Conservation (phyloP, 2,113 vertebrate species). For the Crotalus viridis region DNA sequence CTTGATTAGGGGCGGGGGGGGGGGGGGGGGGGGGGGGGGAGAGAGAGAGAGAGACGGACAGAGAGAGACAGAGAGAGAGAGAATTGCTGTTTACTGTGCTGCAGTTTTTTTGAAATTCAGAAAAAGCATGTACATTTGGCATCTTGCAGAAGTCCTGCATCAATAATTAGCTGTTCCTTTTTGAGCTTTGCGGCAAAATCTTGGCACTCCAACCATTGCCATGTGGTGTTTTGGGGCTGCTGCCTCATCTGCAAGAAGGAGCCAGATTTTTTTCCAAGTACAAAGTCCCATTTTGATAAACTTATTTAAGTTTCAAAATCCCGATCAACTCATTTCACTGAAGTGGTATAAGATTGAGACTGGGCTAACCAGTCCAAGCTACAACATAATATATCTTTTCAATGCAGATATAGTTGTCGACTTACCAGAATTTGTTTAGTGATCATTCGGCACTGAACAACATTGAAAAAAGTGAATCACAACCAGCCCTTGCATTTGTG, state of each 20-base stretch:
- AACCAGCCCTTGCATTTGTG: too few species aligned
- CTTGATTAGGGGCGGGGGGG: background rate
- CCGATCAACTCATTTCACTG: background rate
- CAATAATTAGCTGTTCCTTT: background rate
- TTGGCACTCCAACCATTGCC: background rate
- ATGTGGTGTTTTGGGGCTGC: background rate
- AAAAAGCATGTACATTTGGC: background rate
- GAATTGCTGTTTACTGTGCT: background rate
- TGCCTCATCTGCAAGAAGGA: background rate
- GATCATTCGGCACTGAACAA: background rate
- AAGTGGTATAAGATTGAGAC: background rate
- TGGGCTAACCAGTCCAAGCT: background rate
- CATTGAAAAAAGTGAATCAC: too few species aligned
- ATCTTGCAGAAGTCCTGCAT: background rate
- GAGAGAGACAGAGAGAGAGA: background rate
- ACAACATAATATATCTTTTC: background rate
- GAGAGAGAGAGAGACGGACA: background rate
- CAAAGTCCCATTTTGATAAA: background rate
- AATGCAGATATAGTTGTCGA: background rate
- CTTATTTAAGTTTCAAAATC: background rate
- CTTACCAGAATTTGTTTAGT: background rate
- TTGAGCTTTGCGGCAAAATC: background rate
- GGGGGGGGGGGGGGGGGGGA: too few species aligned
- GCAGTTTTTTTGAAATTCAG: background rate
- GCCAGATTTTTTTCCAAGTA: background rate